phyloP scores from a whole-genome alignment of 2,888 invertebrate genomes.

The Thera obeliscata region DNA sequence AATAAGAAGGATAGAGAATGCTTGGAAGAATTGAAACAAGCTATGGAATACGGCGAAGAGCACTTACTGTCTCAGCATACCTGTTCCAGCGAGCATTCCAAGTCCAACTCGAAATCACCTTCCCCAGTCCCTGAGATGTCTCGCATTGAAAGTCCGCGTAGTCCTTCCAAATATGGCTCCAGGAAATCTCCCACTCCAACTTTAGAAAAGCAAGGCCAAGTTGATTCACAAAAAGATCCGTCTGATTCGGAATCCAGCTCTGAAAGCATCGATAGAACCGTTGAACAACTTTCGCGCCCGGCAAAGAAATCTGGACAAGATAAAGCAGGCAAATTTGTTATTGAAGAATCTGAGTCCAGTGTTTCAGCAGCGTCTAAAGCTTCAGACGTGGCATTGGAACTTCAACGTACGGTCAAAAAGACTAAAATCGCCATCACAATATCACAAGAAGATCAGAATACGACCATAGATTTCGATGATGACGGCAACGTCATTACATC shows the following conservation, averaged over 20 bases:
- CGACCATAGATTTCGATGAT: constrained; percentile 81
- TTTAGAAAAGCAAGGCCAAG: constrained; percentile 85
- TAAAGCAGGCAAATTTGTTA: constrained; percentile 75
- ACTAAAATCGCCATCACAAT: constrained; percentile 82
- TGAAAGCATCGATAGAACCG: constrained; percentile 80
- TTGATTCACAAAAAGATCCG: constrained; percentile 81
- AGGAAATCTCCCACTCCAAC: constrained; percentile 85
- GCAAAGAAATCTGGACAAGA: constrained; percentile 75
- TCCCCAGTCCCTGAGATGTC: constrained; percentile 71
- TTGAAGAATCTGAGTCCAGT: constrained; percentile 86
- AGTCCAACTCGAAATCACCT: constrained; percentile 76
- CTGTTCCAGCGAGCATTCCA: constrained; percentile 77
- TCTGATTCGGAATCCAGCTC: constrained; percentile 86
- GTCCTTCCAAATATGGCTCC: constrained; percentile 71
- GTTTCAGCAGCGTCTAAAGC: constrained; percentile 82
- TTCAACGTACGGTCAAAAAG: constrained; percentile 79
- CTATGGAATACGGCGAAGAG: constrained; percentile 83
- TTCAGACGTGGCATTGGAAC: constrained; percentile 76
- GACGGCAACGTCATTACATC: constrained; percentile 79
- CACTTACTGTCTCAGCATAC: constrained; percentile 74
- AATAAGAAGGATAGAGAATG: constrained; percentile 87
- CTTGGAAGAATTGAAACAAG: constrained; percentile 84
- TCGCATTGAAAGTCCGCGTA: constrained; percentile 76
- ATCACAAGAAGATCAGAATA: constrained; percentile 82
- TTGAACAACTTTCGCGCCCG: constrained; percentile 76